phyloP scores from a whole-genome alignment of 2,797 vertebrate species.

The Gobionotothen gibberifrons region DNA sequence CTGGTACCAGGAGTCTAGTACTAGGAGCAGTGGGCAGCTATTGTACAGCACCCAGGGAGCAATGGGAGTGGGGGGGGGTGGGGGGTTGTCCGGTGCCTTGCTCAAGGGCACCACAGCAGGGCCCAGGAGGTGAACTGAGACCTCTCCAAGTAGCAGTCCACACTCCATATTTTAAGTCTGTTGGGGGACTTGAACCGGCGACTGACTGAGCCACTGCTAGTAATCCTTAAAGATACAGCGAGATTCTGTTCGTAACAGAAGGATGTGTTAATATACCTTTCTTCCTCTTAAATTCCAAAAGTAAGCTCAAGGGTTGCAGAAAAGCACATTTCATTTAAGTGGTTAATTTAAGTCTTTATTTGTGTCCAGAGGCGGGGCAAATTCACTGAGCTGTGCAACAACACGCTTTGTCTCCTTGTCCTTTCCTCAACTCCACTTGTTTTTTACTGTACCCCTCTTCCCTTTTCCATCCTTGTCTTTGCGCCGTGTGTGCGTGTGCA shows the following conservation, averaged over 20 bases:
- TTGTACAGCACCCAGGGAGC: too few relatives aligned
- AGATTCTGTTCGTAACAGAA: not conserved
- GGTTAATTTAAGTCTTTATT: constrained; percentile 34
- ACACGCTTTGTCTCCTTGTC: constrained; percentile 46
- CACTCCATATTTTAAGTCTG: too few relatives aligned
- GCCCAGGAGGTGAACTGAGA: too few relatives aligned
- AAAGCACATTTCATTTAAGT: not conserved
- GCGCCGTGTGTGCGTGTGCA: constrained; percentile 2
- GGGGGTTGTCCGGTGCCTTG: too few relatives aligned
- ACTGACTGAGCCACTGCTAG: not conserved
- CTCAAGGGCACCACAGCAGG: too few relatives aligned
- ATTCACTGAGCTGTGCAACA: constrained; percentile 43
- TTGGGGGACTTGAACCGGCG: too few relatives aligned
- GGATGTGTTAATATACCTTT: not conserved
- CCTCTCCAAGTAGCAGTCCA: too few relatives aligned
- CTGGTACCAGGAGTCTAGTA: too few relatives aligned
- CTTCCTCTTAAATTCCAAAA: not conserved
- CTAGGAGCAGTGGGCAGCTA: too few relatives aligned
- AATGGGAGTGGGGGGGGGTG: too few relatives aligned
- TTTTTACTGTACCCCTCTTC: constrained; percentile 26
- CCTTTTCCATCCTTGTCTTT: constrained; percentile 10
- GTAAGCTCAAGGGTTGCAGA: not conserved
- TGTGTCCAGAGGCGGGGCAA: constrained; percentile 43
- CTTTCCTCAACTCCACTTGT: constrained; percentile 37
- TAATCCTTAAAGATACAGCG: not conserved